These are phyloP conservation scores for Nemoura dubitans DNA, from an alignment of 2,888 invertebrate genomes.

Conservation along the genomic window DNA sequence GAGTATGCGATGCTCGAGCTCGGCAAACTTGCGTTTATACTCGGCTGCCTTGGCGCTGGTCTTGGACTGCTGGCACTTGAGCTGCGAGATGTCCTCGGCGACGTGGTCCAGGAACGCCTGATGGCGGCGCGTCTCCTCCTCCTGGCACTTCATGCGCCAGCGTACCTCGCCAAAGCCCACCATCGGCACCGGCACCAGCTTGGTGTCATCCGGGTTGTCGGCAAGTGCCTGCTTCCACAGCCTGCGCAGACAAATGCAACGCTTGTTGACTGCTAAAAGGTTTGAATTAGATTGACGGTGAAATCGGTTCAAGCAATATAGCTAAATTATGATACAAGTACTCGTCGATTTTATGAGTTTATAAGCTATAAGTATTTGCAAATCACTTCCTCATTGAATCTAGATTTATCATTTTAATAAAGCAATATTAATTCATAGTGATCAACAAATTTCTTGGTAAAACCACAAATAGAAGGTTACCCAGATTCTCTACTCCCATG, in stretches of 20 bases:
- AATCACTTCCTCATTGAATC: no score
- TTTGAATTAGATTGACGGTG: no score
- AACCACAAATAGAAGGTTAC: no score
- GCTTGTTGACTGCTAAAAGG: no score
- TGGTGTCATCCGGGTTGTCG: conserved; percentile 92
- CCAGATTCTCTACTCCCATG: no score
- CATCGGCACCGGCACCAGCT: conserved; percentile 92
- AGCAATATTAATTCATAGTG: no score
- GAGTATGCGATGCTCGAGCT: conserved; percentile 83
- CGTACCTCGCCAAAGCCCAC: conserved; percentile 80
- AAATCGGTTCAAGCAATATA: no score
- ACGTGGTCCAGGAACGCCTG: conserved; percentile 82
- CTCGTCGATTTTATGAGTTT: no score
- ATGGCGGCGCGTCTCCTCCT: conserved; percentile 84
- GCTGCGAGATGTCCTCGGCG: conserved; percentile 76
- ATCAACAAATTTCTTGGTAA: no score
- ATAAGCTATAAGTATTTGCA: no score
- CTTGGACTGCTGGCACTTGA: conserved; percentile 83
- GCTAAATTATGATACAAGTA: no score
- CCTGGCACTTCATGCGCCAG: conserved; percentile 84
- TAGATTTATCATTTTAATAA: no score
- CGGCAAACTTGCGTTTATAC: conserved; percentile 80
- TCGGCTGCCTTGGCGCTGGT: conserved; percentile 84
- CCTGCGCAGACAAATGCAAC: conserved; percentile 61
- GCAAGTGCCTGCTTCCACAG: conserved; percentile 96